These are phyloP conservation scores for Tenualosa thibaudeaui DNA, from an alignment of 2,797 vertebrate species.

Conservation along the genomic window DNA sequence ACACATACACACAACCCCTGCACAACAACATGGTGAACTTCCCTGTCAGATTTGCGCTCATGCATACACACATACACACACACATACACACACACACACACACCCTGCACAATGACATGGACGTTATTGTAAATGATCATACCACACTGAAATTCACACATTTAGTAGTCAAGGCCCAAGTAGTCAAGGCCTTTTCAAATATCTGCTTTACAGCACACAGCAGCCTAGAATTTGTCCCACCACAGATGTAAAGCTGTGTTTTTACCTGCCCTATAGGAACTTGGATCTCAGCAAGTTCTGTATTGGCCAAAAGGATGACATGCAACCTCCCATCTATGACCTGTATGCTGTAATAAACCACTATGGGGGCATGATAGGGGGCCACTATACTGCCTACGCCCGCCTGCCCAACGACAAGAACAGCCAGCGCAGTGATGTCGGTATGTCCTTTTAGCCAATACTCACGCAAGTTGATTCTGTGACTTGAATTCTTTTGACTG, in stretches of 20 bases:
- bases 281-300: conserved; percentile 97
- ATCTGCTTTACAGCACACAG: not conserved
- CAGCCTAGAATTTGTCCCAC: not conserved
- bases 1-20: not conserved
- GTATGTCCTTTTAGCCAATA: conserved; percentile 68
- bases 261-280: conserved; percentile 71
- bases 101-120: too few relatives aligned
- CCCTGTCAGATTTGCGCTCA: not conserved
- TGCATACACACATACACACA: not conserved
- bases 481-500: not conserved
- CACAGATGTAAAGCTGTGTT: not conserved
- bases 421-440: conserved; percentile 97
- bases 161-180: too few relatives aligned
- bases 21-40: not conserved
- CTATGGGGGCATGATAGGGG: conserved; percentile 98
- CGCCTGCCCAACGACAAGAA: conserved; percentile 94
- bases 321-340: conserved; percentile 92
- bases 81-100: not conserved
- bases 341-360: conserved; percentile 99
- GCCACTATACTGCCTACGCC: conserved; percentile 94
- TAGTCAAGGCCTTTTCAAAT: not conserved
- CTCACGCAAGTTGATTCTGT: not conserved
- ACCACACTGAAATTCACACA: not conserved
- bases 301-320: conserved; percentile 94
- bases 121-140: not conserved